Percentiles rank a stretch among this genome's conserved stretches.
Evolutionary conservation across 1,140 invertebrate species (phyloP).

Genomic region (Odontomachus brunneus): DNA sequence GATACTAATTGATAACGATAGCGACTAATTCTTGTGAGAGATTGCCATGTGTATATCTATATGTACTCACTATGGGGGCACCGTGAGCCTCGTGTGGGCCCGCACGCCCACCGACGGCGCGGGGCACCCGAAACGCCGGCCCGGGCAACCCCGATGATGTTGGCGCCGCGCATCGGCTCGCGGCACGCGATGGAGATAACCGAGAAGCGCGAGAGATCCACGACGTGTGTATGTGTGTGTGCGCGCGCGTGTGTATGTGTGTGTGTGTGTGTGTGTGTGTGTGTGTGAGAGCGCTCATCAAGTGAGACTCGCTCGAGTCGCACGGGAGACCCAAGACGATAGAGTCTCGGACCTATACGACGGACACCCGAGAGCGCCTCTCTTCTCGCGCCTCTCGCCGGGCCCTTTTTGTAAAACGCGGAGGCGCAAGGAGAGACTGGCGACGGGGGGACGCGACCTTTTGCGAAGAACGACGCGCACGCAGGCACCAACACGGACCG

Average conservation of each 20-base stretch:
- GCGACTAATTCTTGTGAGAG: constrained; percentile 85
- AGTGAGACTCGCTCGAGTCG: too few species aligned
- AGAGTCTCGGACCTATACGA: background rate
- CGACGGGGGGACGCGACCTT: background rate
- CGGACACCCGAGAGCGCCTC: constrained; percentile 24
- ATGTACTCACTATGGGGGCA: constrained; percentile 84
- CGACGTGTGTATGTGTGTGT: too few species aligned
- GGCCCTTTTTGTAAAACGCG: constrained; percentile 75
- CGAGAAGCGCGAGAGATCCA: constrained; percentile 42
- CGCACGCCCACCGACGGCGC: constrained; percentile 64
- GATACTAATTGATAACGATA: constrained; percentile 85
- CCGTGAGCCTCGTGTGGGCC: constrained; percentile 74
- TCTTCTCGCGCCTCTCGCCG: constrained; percentile 73
- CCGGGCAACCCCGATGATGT: constrained; percentile 74
- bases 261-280: too few species aligned
- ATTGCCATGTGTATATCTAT: constrained; percentile 85
- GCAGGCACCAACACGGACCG: background rate
- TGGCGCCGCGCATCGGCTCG: constrained; percentile 66
- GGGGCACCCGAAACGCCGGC: constrained; percentile 81
- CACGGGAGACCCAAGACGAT: too few species aligned
- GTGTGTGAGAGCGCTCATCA: too few species aligned
- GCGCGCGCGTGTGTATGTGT: too few species aligned
- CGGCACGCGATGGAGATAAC: background rate
- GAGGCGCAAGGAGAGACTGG: constrained; percentile 71
- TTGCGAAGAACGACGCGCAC: background rate